Percentiles rank a stretch among this genome's conserved stretches.
Conservation (phyloP, 92 coral and sea anemone genomes). For the Zoanthus solanderi region DNA sequence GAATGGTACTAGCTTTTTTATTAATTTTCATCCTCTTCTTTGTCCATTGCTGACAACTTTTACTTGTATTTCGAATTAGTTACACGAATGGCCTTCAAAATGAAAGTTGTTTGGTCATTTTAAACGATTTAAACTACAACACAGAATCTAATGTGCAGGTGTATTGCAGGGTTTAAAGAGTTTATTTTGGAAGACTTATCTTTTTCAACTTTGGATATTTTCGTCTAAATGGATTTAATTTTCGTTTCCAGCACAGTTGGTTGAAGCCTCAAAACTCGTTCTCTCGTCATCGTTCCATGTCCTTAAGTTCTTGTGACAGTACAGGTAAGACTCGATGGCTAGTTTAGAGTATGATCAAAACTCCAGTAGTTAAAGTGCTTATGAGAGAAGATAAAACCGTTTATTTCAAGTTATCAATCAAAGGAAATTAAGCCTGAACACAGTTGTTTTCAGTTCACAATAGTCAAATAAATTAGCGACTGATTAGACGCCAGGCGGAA, state of each 20-base stretch:
- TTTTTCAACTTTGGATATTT: slow-evolving; percentile 12
- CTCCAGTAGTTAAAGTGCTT: neutral
- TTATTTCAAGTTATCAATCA: neutral
- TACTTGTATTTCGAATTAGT: neutral
- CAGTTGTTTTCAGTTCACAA: neutral
- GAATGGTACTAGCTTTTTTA: neutral
- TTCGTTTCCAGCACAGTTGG: slow-evolving; percentile 74
- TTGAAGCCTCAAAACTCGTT: slow-evolving; percentile 77
- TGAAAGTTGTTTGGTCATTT: neutral
- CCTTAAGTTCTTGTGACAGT: slow-evolving; percentile 92
- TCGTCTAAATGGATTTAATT: slow-evolving; percentile 15
- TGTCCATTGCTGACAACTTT: neutral
- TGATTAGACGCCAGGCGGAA: neutral
- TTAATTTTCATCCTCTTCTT: neutral
- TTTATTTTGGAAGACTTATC: neutral
- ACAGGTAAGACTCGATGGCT: slow-evolving; percentile 52
- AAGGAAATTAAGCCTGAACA: neutral
- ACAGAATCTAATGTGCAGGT: slow-evolving; percentile 1
- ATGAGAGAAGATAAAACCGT: neutral
- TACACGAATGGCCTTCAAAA: neutral
- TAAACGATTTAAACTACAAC: slow-evolving; percentile 1
- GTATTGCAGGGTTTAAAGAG: neutral
- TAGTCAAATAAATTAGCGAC: neutral
- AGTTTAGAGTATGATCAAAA: neutral
- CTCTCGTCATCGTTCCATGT: slow-evolving; percentile 76